These are phyloP conservation scores for Sinosuthora webbiana DNA, from an alignment of 2,113 vertebrate genomes.

Conservation along the genomic window DNA sequence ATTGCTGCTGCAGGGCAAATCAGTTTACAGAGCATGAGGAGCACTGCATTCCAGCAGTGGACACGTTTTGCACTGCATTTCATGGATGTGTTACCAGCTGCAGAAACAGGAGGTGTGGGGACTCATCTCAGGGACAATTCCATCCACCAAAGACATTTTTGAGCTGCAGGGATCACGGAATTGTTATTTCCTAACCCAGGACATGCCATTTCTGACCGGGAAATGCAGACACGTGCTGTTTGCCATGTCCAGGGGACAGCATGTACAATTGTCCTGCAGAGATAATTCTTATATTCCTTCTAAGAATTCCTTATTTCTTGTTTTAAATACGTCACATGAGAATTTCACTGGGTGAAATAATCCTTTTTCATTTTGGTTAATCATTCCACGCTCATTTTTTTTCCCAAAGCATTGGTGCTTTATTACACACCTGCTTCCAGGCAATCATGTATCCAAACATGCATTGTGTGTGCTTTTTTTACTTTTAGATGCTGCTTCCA, in stretches of 20 bases:
- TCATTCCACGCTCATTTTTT: not conserved
- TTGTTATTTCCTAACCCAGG: not conserved
- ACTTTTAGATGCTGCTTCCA: constrained; percentile 88
- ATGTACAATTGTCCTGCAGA: not conserved
- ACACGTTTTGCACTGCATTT: not conserved
- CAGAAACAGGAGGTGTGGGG: not conserved
- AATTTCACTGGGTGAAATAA: not conserved
- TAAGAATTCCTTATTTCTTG: not conserved
- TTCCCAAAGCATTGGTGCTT: not conserved
- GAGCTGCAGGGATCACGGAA: not conserved
- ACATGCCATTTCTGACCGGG: not conserved
- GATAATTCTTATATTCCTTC: too few relatives aligned
- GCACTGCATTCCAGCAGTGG: not conserved
- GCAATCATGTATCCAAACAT: not conserved
- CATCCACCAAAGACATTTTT: not conserved
- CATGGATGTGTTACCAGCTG: not conserved
- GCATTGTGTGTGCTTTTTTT: not conserved
- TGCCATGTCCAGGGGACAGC: not conserved
- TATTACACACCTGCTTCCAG: not conserved
- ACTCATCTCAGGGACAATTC: not conserved
- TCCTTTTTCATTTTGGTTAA: not conserved
- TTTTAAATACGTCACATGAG: not conserved
- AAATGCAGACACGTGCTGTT: not conserved
- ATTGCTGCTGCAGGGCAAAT: not conserved
- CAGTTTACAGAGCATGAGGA: not conserved